Evolutionary conservation across 2,888 invertebrate species (phyloP).

Genomic region (Eugnorisma glareosa): DNA sequence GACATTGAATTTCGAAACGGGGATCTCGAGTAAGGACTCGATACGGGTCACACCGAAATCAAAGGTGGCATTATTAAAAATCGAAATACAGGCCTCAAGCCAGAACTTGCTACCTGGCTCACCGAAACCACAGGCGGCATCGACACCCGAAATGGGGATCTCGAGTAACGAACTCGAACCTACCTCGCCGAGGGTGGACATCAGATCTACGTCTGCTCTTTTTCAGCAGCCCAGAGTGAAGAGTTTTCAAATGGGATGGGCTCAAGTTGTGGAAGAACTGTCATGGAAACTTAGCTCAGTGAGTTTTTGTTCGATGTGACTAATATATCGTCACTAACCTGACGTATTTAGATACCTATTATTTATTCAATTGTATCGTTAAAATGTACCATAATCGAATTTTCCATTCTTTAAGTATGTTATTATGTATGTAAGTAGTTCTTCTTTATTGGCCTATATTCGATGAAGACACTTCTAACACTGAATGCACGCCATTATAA

Average conservation of each 20-base stretch:
- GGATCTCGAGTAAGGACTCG: constrained; percentile 26
- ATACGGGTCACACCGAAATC: constrained; percentile 12
- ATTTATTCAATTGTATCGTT: constrained; percentile 15
- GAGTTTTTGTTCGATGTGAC: constrained; percentile 70
- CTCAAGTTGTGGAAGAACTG: constrained; percentile 83
- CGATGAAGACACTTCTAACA: not conserved
- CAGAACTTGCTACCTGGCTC: constrained; percentile 16
- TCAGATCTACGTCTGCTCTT: constrained; percentile 23
- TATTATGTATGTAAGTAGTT: too few species aligned
- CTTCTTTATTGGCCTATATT: too few species aligned
- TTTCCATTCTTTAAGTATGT: not conserved
- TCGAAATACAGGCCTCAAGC: constrained; percentile 31
- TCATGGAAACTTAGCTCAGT: constrained; percentile 79
- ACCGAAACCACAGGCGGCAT: not conserved
- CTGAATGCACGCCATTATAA: not conserved
- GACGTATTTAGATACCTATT: constrained; percentile 10
- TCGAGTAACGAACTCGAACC: constrained; percentile 4
- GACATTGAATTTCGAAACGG: not conserved
- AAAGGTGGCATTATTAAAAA: constrained; percentile 10
- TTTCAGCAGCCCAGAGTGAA: constrained; percentile 63
- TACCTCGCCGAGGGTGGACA: constrained; percentile 33
- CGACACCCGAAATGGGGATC: not conserved
- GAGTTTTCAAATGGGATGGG: constrained; percentile 81
- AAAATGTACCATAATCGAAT: not conserved
- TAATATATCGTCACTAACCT: constrained; percentile 42